These are phyloP conservation scores for Gryllus bimaculatus DNA, from an alignment of 1,140 invertebrate species.

Conservation along the genomic window DNA sequence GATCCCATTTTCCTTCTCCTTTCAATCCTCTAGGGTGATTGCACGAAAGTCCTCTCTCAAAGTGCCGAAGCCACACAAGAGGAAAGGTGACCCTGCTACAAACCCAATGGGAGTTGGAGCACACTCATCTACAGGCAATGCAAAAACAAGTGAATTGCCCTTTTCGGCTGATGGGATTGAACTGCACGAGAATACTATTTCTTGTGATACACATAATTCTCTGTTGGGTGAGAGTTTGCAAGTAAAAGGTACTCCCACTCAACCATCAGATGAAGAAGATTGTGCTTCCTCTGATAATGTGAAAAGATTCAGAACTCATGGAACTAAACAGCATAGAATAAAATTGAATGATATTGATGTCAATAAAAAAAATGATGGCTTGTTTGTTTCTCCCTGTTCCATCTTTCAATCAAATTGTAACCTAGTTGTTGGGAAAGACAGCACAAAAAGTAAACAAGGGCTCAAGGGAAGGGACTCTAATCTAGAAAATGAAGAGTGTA, in stretches of 20 bases:
- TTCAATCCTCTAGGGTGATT: not conserved
- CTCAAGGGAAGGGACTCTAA: not conserved
- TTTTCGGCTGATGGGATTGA: too few relatives aligned
- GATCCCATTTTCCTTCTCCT: conserved; percentile 12
- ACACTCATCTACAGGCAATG: not conserved
- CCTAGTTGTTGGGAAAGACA: not conserved
- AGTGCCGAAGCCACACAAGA: not conserved
- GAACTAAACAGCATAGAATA: not conserved
- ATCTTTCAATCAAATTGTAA: not conserved
- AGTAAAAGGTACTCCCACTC: too few relatives aligned
- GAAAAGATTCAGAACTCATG: not conserved
- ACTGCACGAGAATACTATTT: not conserved
- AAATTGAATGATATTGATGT: not conserved
- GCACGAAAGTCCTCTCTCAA: not conserved
- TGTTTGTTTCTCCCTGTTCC: not conserved
- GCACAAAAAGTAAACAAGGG: not conserved
- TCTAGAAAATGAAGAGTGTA: not conserved
- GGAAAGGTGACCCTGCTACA: not conserved
- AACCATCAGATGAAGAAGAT: too few relatives aligned
- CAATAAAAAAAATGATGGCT: not conserved
- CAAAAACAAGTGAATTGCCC: too few relatives aligned
- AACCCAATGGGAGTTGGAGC: not conserved
- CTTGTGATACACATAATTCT: not conserved
- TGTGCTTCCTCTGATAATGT: too few relatives aligned
- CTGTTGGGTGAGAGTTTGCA: too few relatives aligned